Evolutionary conservation across 2,113 vertebrate species (phyloP), one percentile per base, ranked within the genome.

Genomic region (Hystrix cristata): DNA sequence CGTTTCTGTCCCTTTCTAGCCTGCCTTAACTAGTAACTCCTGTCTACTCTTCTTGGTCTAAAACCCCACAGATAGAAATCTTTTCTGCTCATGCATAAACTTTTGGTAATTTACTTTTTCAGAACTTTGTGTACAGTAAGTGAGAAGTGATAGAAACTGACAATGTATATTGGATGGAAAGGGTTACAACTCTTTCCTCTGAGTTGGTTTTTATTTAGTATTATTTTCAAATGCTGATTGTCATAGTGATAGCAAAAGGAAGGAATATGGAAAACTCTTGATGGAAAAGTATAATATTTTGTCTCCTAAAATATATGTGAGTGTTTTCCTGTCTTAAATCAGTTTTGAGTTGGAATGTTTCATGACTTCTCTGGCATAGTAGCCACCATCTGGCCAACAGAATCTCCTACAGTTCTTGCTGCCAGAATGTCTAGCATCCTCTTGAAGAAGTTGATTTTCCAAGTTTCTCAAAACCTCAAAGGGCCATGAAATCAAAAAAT

Each of bases 351-450:
- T 96, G 88, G 64, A 92, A 83, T 59, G 85, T 79, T 72, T 95
- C 62, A 69, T 94, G 78, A 83, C 62, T 95, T 74, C 74, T 74
- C 72, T 94, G 91, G 57, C 76, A 34, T 87, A 53, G 74, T 94
- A 84, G 51, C 91, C 57, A 90, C 94, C 90, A 96, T 92, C 65
- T 97, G 92, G 87, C 90, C 46, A 79, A 23, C 57, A 53, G 38
- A 83, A 72, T 87, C 64, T 60, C 27, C 23, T 82, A 43, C 29
- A 11, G 76, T 92, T 90, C 81, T 59, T 59, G 12, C 19, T 87
- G 60, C 67, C 67, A 87, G 69, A 88, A 15, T 95, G 51, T 80
- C 43, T 87, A 60, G 23, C 18, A 64, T 62, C 71, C 25, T 15
- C 72, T 89, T 64, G 29, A 93, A 93, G 55, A 89, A 89, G 82